phyloP scores from a whole-genome alignment of 2,888 invertebrate genomes.

The Mythimna loreyi region DNA sequence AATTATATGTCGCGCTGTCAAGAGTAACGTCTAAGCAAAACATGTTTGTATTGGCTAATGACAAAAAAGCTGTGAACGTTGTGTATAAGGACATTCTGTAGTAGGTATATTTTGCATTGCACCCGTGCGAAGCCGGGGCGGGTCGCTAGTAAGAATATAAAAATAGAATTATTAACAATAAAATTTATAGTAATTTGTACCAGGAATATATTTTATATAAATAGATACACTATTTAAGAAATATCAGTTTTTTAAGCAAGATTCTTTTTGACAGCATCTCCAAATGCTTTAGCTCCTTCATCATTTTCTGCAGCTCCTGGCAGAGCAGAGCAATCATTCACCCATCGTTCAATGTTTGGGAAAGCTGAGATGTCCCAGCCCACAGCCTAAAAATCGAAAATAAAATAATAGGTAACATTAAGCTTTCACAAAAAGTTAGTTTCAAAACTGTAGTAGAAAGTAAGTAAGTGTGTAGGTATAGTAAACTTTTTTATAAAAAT shows the following conservation, averaged over 20 bases:
- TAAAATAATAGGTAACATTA: no score
- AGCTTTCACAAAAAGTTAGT: not conserved
- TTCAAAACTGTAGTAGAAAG: not conserved
- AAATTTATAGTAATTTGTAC: slow-evolving; percentile 56
- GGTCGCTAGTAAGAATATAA: no score
- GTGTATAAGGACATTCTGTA: no score
- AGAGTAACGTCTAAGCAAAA: no score
- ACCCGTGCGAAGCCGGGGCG: no score
- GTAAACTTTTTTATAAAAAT: no score
- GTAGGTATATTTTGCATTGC: no score
- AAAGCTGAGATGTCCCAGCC: slow-evolving; percentile 91
- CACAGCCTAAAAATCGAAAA: slow-evolving; percentile 87
- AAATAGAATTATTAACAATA: no score
- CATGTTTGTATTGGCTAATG: no score
- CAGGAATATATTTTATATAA: slow-evolving; percentile 62
- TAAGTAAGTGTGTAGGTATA: not conserved
- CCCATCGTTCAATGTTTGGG: slow-evolving; percentile 91
- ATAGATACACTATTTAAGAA: no score
- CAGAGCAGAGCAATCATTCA: slow-evolving; percentile 89
- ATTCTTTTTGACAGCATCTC: slow-evolving; percentile 90
- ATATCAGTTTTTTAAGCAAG: slow-evolving; percentile 69
- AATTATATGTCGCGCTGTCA: no score
- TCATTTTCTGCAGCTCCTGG: slow-evolving; percentile 91
- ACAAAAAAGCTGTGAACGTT: no score
- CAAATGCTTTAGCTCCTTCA: slow-evolving; percentile 91